Evolutionary conservation across 2,113 vertebrate species (phyloP), one percentile per base, ranked within the genome.

Genomic region (Cynocephalus volans): DNA sequence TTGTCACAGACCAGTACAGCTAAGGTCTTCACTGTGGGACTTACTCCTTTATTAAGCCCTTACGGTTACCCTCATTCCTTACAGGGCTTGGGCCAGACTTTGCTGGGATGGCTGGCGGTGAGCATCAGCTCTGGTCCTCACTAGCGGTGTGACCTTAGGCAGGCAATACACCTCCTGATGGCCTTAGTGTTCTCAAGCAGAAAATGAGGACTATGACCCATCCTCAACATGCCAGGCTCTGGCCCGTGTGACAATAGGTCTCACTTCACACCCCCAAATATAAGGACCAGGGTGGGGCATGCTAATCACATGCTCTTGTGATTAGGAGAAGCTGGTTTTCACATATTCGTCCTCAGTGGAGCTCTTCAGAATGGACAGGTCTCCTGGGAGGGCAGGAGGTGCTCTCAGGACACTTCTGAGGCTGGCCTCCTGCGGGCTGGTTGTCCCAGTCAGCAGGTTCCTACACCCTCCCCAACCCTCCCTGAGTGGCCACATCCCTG

Each of bases 81-180:
- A 36, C 5, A 70, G 69, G 31, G 15, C 19, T 60, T 3, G 18
- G 33, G 56, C 31, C 33, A 85, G 33, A 82, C 24, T 90, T 24
- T 50, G 18, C 41, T 9, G 28, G 11, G 18, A n/a, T 18, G 17
- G 0, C 0, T 26, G 58, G 58, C 52, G 41, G 26, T 2, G 24
- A 72, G 6, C 28, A 24, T 31, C 50, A 19, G 19, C 33, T 73
- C 60, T 11, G 19, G 70, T 3, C 54, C 48, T 72, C 18, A 31
- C 33, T 54, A 48, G 9, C 0, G 1, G 54, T 28, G 23, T 33
- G 33, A 72, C 26, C 36, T 24, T n/a, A 75, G 50, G 36, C 31
- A 86, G 41, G 70, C 19, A 15, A 24, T 31, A 48, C 15, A 31
- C 23, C 15, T 48, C 10, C 58, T 50, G 79, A 80, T 11, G 54